Evolutionary conservation across 2,888 invertebrate species (phyloP), one percentile per base, ranked within the genome.

Genomic region (Xylota sylvarum): DNA sequence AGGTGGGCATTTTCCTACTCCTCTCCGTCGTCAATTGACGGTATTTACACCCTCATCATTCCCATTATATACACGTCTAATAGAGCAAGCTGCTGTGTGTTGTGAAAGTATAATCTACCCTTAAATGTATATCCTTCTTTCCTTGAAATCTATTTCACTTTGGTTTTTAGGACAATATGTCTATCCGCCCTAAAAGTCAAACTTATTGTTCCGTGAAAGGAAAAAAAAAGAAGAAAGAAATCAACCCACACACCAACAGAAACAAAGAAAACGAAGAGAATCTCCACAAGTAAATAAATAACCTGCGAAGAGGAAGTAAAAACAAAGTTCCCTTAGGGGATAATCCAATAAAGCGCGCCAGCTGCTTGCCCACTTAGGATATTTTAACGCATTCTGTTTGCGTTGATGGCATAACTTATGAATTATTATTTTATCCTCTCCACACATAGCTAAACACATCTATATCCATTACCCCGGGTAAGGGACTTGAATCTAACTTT

Each of bases 371-470:
- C 92, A 92, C 92, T 92, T 92, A 92, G 91, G 89, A 89, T 89
- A 89, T 88, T 89, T 89, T 89, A 89, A 89, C 90, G 89, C 89
- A 89, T 89, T 89, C 89, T 89, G 89, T 88, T 88, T 90, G 89
- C 92, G 90, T 90, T 91, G 90, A 91, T 91, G 89, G 92, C 91
- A 92, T 91, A 91, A 90, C 92, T 92, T 92, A 92, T 92, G 92
- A 92, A 92, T 92, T 92, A 91, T 91, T 86, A 82, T 77, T 81
- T 76, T 23, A 56, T 80, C 56, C 85, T 35, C 48, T 23, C 67
- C 77, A 40, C 12, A 48, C 50, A 52, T 35, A 2, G 5, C n/a
- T 6, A 43, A 30, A 30, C n/a, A 27, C 14, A 35, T 10, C 5
- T 4, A 55, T 67, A 30, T 46, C 32, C 62, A 69, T 81, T 58